phyloP scores from a whole-genome alignment of 2,888 invertebrate species.

The Ryuthela nishihirai region DNA sequence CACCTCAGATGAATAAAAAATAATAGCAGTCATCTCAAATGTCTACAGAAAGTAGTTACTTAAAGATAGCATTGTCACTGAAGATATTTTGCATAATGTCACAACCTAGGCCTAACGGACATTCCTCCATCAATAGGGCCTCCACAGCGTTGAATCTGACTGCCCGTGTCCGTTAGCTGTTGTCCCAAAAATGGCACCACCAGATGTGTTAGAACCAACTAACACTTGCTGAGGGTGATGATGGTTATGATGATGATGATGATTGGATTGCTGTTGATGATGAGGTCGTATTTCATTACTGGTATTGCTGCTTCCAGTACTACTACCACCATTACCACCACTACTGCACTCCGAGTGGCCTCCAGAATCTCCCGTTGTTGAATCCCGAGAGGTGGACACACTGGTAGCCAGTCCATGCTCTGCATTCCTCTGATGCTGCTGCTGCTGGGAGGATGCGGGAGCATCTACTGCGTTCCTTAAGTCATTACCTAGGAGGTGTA shows the following conservation, averaged over 20 bases:
- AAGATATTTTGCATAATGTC: too few species aligned
- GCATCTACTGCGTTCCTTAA: conserved; percentile 15
- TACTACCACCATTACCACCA: conserved; percentile 14
- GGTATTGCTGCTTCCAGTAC: conserved; percentile 1
- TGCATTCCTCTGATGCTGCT: conserved; percentile 2
- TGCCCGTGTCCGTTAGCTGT: conserved; percentile 20
- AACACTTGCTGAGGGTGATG: too few species aligned
- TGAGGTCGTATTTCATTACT: neutral
- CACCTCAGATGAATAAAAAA: too few species aligned
- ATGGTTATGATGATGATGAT: too few species aligned
- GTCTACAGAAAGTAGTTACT: too few species aligned
- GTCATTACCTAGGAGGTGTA: conserved; percentile 37
- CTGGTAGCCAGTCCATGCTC: conserved; percentile 10
- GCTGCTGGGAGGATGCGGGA: neutral
- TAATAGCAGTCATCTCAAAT: too few species aligned
- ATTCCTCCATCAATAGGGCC: conserved; percentile 38
- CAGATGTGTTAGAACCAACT: too few species aligned
- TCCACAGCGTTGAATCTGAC: conserved; percentile 38
- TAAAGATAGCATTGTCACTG: too few species aligned
- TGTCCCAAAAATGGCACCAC: too few species aligned
- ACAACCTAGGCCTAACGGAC: too few species aligned
- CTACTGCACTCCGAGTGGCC: conserved; percentile 24
- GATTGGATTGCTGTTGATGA: too few species aligned
- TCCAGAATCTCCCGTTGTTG: conserved; percentile 18
- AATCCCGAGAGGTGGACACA: conserved; percentile 14